Percentiles rank a stretch among this genome's conserved stretches.
Evolutionary conservation across 37 sponge, comb jelly and placozoan species (phyloP).

Genomic region (Geodia barretti): DNA sequence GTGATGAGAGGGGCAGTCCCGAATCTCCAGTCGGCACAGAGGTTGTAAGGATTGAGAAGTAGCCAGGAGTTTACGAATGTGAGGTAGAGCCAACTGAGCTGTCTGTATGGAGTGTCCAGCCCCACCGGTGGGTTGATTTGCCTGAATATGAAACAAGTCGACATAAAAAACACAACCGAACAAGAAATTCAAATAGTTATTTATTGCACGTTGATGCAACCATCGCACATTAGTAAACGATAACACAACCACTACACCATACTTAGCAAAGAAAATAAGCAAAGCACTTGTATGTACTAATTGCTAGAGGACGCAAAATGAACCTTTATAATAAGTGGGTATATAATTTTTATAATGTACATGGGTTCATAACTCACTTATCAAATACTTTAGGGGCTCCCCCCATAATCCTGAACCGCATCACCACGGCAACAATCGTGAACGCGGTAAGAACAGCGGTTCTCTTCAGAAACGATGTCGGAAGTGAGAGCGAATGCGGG

Average conservation of each 20-base stretch:
- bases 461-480: slow-evolving; percentile 1
- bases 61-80: slow-evolving; percentile 78
- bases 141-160: no score
- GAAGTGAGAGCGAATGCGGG: no score
- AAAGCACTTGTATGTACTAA: no score
- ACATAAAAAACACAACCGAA: neutral
- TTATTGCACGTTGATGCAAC: no score
- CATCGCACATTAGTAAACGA: no score
- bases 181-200: no score
- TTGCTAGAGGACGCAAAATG: no score
- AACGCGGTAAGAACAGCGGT: slow-evolving; percentile 11
- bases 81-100: slow-evolving; percentile 82
- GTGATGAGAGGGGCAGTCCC: slow-evolving; percentile 75
- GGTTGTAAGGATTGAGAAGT: slow-evolving; percentile 63
- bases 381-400: slow-evolving; percentile 37
- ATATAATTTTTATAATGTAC: no score
- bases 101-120: slow-evolving; percentile 70
- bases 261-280: neutral
- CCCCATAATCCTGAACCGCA: slow-evolving; percentile 44
- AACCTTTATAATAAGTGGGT: no score
- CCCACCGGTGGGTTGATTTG: slow-evolving; percentile 80
- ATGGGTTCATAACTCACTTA: slow-evolving; percentile 49
- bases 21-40: slow-evolving; percentile 93
- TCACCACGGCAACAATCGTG: slow-evolving; percentile 16
- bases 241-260: neutral